A percentile compares a stretch with the other conserved stretches of the same genome.
These are phyloP conservation scores for Phymorhynchus buccinoides DNA, from an alignment of 1,140 invertebrate species.

Conservation along the genomic window DNA sequence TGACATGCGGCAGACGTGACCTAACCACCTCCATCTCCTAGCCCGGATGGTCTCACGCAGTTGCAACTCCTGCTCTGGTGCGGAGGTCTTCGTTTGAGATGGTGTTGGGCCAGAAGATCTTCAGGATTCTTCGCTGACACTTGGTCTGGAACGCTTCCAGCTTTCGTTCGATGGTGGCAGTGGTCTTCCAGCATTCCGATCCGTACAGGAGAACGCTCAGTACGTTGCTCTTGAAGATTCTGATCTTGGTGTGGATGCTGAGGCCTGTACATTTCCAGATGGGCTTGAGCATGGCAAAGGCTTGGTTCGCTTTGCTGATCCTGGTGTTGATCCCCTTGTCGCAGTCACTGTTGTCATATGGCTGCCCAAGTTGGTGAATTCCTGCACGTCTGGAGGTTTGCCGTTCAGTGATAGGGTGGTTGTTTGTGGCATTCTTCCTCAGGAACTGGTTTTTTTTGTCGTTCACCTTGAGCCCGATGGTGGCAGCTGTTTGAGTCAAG, in stretches of 20 bases:
- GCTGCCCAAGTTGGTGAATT: not conserved
- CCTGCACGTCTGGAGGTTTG: not conserved
- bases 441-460: too few relatives aligned
- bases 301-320: slow-evolving; percentile 34
- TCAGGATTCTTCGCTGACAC: slow-evolving; percentile 33
- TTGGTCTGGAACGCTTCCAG: slow-evolving; percentile 40
- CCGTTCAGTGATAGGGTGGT: too few relatives aligned
- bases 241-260: slow-evolving; percentile 43
- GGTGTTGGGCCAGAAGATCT: slow-evolving; percentile 19
- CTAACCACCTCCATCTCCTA: too few relatives aligned
- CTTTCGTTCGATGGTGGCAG: slow-evolving; percentile 34
- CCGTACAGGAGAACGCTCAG: slow-evolving; percentile 45
- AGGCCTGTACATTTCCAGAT: slow-evolving; percentile 43
- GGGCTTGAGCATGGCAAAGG: slow-evolving; percentile 36
- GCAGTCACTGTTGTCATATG: not conserved
- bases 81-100: not conserved
- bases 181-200: slow-evolving; percentile 30
- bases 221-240: slow-evolving; percentile 48
- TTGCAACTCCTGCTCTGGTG: not conserved
- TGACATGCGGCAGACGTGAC: too few relatives aligned
- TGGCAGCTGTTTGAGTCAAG: too few relatives aligned
- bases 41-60: too few relatives aligned
- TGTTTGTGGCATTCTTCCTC: too few relatives aligned
- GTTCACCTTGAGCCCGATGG: too few relatives aligned
- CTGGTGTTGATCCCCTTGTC: not conserved